Conservation (phyloP, 2,113 vertebrate genomes). For the Haemorhous mexicanus region DNA sequence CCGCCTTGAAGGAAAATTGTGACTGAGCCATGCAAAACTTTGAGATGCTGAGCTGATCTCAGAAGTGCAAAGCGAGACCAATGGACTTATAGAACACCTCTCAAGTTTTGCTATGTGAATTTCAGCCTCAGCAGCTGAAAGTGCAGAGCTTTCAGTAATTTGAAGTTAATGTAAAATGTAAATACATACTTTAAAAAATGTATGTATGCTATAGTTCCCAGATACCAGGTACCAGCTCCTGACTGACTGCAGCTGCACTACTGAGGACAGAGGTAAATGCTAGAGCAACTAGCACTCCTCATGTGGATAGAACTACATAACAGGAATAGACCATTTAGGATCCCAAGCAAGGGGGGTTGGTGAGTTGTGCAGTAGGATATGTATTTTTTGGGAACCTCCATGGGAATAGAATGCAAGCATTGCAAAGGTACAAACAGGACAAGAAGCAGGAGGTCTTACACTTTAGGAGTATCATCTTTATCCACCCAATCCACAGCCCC, state of each 20-base stretch:
- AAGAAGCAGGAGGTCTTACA: not conserved
- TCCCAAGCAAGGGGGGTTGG: not conserved
- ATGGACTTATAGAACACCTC: accelerated
- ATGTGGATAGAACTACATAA: not conserved
- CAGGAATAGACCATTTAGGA: not conserved
- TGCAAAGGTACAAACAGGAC: not conserved
- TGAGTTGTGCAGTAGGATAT: not conserved
- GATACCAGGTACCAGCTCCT: not conserved
- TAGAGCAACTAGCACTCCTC: not conserved
- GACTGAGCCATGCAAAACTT: not conserved
- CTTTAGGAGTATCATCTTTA: not conserved
- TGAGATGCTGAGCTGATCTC: not conserved
- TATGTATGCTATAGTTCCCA: not conserved
- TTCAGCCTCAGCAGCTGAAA: not conserved
- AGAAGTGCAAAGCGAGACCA: not conserved
- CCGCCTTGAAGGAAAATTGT: not conserved
- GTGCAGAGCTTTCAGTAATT: not conserved
- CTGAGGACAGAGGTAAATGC: not conserved
- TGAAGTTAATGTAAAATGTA: not conserved
- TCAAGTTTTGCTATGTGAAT: not conserved
- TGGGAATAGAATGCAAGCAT: not conserved
- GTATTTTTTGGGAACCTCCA: not conserved
- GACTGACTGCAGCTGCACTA: not conserved
- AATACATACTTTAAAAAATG: no score
- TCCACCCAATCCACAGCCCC: not conserved